phyloP scores from a whole-genome alignment of 2,888 invertebrate genomes.

The Dexiosoma caninum region DNA sequence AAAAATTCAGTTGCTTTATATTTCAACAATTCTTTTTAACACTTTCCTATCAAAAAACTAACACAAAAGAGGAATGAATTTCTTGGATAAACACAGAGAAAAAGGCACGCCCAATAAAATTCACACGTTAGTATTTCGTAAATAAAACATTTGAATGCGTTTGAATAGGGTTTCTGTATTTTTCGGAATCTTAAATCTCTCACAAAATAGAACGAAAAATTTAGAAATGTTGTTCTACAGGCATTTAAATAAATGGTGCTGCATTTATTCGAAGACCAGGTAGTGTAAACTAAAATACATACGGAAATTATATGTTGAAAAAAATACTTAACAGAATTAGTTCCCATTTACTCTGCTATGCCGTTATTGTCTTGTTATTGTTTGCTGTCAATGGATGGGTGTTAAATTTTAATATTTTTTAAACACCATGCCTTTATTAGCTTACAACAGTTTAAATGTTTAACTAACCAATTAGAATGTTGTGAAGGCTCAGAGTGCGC shows the following conservation, averaged over 20 bases:
- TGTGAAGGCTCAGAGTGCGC: slow-evolving; percentile 16
- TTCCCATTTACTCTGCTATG: slow-evolving; percentile 54
- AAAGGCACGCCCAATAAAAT: slow-evolving; percentile 7
- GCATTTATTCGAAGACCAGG: too few relatives aligned
- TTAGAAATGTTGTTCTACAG: too few relatives aligned
- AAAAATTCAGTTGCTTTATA: background rate
- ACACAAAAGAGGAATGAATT: slow-evolving; percentile 44
- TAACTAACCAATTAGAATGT: slow-evolving; percentile 57
- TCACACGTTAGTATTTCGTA: slow-evolving; percentile 9
- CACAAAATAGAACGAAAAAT: too few relatives aligned
- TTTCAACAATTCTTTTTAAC: slow-evolving; percentile 31
- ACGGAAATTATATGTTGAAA: slow-evolving; percentile 3
- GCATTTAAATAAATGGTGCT: too few relatives aligned
- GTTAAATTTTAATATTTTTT: slow-evolving; percentile 62
- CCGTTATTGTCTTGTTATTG: slow-evolving; percentile 19
- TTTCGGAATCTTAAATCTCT: too few relatives aligned
- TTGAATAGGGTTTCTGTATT: background rate
- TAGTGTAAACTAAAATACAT: background rate
- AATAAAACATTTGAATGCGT: background rate
- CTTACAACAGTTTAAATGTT: slow-evolving; percentile 54
- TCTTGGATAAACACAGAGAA: slow-evolving; percentile 17
- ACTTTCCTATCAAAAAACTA: slow-evolving; percentile 45
- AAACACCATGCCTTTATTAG: slow-evolving; percentile 65
- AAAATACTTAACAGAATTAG: slow-evolving; percentile 48
- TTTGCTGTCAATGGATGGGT: slow-evolving; percentile 61